Conservation (phyloP, 2,797 vertebrate genomes). For the Pangasius sanitwongsei region DNA sequence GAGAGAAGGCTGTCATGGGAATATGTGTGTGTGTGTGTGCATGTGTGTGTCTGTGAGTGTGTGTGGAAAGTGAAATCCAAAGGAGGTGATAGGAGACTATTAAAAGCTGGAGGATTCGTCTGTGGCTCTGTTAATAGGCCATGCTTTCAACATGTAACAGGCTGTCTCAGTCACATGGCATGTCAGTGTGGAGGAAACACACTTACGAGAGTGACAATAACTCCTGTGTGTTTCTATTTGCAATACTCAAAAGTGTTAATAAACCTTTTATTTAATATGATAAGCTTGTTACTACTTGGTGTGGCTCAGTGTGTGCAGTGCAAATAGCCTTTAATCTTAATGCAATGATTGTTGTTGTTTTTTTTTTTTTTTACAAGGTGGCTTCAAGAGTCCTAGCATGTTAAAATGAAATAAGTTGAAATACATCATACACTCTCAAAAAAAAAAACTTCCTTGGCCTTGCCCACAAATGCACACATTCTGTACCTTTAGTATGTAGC, state of each 20-base stretch:
- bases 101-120: slow-evolving; percentile 11
- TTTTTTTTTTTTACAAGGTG: neutral
- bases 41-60: neutral
- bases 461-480: neutral
- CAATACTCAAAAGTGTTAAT: neutral
- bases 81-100: slow-evolving; percentile 29
- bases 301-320: neutral
- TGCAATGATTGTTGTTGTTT: neutral
- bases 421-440: neutral
- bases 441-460: neutral
- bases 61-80: slow-evolving; percentile 10
- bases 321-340: neutral
- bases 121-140: slow-evolving; percentile 23
- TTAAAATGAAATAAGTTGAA: neutral
- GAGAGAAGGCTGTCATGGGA: neutral
- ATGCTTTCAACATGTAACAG: slow-evolving; percentile 32
- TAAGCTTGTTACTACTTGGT: neutral
- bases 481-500: neutral
- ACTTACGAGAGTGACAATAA: neutral
- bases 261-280: neutral
- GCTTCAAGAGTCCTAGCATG: neutral
- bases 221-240: neutral
- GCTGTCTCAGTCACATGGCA: neutral
- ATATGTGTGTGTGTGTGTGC: neutral
- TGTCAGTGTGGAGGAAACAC: neutral